Conservation (phyloP, 2,888 invertebrate genomes). For the Plemyria rubiginata region DNA sequence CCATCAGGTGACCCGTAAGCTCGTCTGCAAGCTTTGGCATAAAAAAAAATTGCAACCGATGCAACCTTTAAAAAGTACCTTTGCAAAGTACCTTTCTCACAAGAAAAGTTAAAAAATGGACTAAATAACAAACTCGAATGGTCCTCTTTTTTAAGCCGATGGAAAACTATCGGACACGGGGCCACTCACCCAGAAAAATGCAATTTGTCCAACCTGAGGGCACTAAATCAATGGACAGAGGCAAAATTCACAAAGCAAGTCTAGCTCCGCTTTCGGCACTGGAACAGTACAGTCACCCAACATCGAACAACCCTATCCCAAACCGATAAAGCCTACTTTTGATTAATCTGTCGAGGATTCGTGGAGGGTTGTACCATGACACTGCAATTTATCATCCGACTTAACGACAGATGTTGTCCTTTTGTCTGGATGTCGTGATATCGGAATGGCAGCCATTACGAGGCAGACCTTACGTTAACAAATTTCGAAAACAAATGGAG, state of each 20-base stretch:
- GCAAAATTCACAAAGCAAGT: conserved; percentile 33
- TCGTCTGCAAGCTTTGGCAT: no score
- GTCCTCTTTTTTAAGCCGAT: not conserved
- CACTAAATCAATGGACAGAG: conserved; percentile 30
- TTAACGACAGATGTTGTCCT: conserved; percentile 63
- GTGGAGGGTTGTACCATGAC: conserved; percentile 39
- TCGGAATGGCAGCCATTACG: conserved; percentile 34
- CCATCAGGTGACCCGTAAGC: no score
- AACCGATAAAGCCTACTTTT: conserved; percentile 15
- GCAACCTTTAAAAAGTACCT: no score
- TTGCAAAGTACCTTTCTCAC: no score
- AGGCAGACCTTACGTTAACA: conserved; percentile 26
- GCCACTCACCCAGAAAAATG: conserved; percentile 29
- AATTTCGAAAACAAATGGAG: conserved; percentile 34
- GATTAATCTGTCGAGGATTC: not conserved
- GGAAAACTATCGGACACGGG: conserved; percentile 7
- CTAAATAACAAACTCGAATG: no score
- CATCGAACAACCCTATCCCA: conserved; percentile 3
- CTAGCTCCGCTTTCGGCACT: conserved; percentile 24
- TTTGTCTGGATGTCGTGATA: conserved; percentile 53
- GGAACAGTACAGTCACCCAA: conserved; percentile 14
- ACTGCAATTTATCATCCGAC: conserved; percentile 65
- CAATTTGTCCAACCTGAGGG: conserved; percentile 26
- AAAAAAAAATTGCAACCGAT: no score
- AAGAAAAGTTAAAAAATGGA: no score